Base-by-base conservation (phyloP, 2,113 vertebrate species). In the Axis porcinus region DNA sequence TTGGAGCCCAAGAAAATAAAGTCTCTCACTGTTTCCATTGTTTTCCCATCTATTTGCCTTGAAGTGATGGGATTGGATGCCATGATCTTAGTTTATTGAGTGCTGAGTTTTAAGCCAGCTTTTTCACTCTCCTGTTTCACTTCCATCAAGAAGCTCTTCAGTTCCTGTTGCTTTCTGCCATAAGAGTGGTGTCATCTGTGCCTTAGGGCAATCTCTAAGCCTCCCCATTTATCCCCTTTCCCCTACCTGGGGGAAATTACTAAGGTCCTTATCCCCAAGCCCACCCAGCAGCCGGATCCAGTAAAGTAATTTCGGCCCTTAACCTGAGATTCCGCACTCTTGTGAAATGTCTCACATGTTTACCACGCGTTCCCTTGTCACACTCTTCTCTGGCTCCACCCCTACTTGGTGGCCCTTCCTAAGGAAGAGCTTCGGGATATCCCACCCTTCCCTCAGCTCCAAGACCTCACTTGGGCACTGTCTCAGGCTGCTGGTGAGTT, bases 341-440 rank as follows among this genome's bases (percentile, higher is more conserved):
- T 40, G 5, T 74, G 55, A 40, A 55, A 43, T 13, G 30, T 67
- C 27, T 57, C 54, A 19, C 14, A 23, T 1, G 3, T 27, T 79
- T 33, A 10, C 5, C 12, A 2, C 17, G 16, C 0, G 0, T 92
- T 33, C 6, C 3, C 13, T 30, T 9, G 4, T 55, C 14, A 64
- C 25, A 15, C 13, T 25, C 40, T 25, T 47, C 52, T 13, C 54
- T 57, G 92, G 23, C 74, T 40, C 45, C 1, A 2, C 40, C 25
- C n/a, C 2, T 27, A 7, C 87, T 50, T 21, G 25, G 9, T 43
- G 25, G 14, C 8, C 14, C 21, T 92, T 89, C 47, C 30, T 9
- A 19, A 67, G 40, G n/a, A 83, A 50, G 28, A 0, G 0, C n/a
- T 60, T 78, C 19, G 4, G 0, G 8, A 33, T 43, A 43, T 60